Conservation (phyloP, 2,797 vertebrate species). For the Argentina silus region DNA sequence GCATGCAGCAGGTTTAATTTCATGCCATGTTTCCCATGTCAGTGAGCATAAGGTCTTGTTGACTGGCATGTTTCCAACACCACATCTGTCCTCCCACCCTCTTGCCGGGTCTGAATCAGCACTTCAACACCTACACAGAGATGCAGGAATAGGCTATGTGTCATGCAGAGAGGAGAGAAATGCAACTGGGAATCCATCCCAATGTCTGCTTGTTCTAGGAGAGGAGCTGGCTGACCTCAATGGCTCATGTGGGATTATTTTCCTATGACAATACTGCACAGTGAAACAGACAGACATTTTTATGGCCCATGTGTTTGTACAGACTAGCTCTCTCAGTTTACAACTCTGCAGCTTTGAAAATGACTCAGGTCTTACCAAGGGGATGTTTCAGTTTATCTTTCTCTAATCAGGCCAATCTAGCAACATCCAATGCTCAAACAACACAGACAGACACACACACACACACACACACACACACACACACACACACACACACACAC, state of each 20-base stretch:
- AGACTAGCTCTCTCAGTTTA: no score
- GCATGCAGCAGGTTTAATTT: background rate
- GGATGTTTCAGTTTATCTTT: no score
- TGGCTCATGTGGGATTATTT: background rate
- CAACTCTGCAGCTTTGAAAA: no score
- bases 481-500: no score
- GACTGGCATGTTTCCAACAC: background rate
- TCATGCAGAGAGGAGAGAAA: background rate
- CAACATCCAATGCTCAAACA: no score
- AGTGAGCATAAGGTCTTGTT: background rate
- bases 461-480: no score
- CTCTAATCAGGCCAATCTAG: no score
- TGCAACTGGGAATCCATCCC: background rate
- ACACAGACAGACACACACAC: no score
- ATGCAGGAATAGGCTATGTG: background rate
- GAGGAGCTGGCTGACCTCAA: background rate
- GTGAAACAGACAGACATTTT: no score
- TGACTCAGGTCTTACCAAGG: no score
- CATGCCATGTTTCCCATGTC: background rate
- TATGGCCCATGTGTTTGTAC: no score
- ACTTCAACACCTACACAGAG: background rate
- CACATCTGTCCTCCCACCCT: background rate
- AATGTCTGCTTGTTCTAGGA: background rate
- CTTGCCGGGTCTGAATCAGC: background rate
- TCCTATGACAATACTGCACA: background rate